A percentile compares a stretch with the other conserved stretches of the same genome.
Conservation (phyloP, 37 sponge, comb jelly and placozoan species). For the Beroe ovata region DNA sequence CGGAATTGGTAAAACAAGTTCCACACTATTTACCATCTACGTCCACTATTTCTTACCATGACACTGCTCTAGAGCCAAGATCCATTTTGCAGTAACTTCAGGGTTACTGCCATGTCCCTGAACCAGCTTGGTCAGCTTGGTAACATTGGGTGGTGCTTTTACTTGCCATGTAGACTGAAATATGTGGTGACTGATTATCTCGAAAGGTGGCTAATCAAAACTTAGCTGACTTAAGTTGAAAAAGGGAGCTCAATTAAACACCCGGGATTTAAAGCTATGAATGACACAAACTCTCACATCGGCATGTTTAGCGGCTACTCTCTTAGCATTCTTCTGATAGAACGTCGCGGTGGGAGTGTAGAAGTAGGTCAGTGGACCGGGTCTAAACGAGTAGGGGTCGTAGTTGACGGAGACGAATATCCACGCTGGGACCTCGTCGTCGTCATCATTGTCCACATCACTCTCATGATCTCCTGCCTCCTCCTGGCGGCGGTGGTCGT, state of each 20-base stretch:
- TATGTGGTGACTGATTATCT: too few relatives aligned
- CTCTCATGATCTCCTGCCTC: background rate
- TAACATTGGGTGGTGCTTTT: constrained; percentile 49
- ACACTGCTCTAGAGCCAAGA: constrained; percentile 57
- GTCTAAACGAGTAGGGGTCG: constrained; percentile 62
- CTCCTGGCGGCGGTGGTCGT: constrained; percentile 3
- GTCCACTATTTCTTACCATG: constrained; percentile 11
- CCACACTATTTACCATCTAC: too few relatives aligned
- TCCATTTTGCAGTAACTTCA: constrained; percentile 66
- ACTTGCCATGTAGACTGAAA: background rate
- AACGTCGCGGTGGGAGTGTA: constrained; percentile 61
- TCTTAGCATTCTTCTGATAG: constrained; percentile 35
- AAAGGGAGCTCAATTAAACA: too few relatives aligned
- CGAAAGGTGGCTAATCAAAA: too few relatives aligned
- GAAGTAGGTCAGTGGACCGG: constrained; percentile 39
- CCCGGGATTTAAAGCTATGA: too few relatives aligned
- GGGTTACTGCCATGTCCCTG: constrained; percentile 66
- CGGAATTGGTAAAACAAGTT: too few relatives aligned
- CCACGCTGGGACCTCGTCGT: constrained; percentile 57
- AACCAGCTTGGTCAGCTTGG: constrained; percentile 42
- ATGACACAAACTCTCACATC: too few relatives aligned
- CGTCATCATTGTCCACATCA: constrained; percentile 19
- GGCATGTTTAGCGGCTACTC: background rate
- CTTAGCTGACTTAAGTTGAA: too few relatives aligned
- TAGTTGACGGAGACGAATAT: constrained; percentile 57